Evolutionary conservation across 2,797 vertebrate genomes (phyloP), one percentile per base, ranked within the genome.

Genomic region (Ciconia nigra): DNA sequence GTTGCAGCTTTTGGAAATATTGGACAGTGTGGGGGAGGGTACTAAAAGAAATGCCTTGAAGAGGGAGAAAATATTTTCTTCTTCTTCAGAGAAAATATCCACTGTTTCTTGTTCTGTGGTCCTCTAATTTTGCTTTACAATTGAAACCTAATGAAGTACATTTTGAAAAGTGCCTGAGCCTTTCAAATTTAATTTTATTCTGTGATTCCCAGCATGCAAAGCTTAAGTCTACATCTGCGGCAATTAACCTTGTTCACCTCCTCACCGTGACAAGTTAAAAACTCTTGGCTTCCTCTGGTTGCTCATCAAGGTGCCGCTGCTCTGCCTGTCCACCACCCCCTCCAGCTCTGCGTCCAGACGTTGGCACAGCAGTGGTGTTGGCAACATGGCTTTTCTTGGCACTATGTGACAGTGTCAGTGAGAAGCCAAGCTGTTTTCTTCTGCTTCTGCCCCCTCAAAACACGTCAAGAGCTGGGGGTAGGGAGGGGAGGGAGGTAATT

Each of bases 121-220:
- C 77, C 49, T 96, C 49, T 51, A n/a, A 84, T 78, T 89, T 92
- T 69, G 66, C 67, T 94, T 83, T 67, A 10, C 42, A 57, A 57
- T 33, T 59, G 57, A 84, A 95, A 54, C 55, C 49, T 95, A 90
- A 89, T 77, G 70, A 94, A 62, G 80, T 29, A 41, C 35, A 3
- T 79, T 87, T 39, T 83, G 88, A 67, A 52, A 83, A 63, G 33
- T 20, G 20, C 91, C 92, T 2, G 3, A 67, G 58, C 69, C 39
- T 44, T 73, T 69, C 76, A 69, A 49, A 15, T 16, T 65, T 52
- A 15, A 37, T 51, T 94, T 86, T 44, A 51, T 35, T 62, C 72
- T 78, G 72, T 41, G 77, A 5, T 69, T 93, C 59, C 31, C 77
- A 82, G 88, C 37, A 10, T 19, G 69, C 41, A 35, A 67, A 54